phyloP scores from a whole-genome alignment of 1,140 invertebrate species.

The Nilaparvata lugens region DNA sequence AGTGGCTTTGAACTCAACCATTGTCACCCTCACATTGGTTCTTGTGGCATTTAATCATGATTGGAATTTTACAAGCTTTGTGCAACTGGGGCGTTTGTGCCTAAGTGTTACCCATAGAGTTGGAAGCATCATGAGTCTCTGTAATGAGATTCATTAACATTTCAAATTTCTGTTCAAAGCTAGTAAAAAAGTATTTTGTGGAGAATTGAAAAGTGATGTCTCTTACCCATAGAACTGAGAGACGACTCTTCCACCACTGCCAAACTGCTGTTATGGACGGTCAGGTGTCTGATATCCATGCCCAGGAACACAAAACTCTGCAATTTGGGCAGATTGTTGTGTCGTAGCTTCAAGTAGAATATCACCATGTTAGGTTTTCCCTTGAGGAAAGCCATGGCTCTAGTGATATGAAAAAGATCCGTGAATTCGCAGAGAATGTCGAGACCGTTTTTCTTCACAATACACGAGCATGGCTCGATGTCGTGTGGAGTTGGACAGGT shows the following conservation, averaged over 20 bases:
- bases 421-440: constrained; percentile 79
- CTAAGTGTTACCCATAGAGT: too few species aligned
- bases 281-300: constrained; percentile 74
- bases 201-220: too few species aligned
- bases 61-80: too few species aligned
- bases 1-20: too few species aligned
- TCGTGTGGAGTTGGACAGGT: constrained; percentile 61
- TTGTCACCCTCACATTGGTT: too few species aligned
- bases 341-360: constrained; percentile 74
- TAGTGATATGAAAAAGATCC: constrained; percentile 56
- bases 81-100: too few species aligned
- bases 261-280: constrained; percentile 76
- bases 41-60: too few species aligned
- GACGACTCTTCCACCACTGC: constrained; percentile 75
- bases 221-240: constrained; percentile 70
- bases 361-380: constrained; percentile 58
- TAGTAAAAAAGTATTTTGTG: too few species aligned
- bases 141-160: too few species aligned
- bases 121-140: too few species aligned
- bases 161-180: too few species aligned
- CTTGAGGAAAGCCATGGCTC: constrained; percentile 66
- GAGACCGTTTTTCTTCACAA: constrained; percentile 73
- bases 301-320: constrained; percentile 78
- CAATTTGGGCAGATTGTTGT: constrained; percentile 71
- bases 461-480: constrained; percentile 68